Base-by-base conservation (phyloP, 2,888 invertebrate genomes). In the Platycheirus rosarum region DNA sequence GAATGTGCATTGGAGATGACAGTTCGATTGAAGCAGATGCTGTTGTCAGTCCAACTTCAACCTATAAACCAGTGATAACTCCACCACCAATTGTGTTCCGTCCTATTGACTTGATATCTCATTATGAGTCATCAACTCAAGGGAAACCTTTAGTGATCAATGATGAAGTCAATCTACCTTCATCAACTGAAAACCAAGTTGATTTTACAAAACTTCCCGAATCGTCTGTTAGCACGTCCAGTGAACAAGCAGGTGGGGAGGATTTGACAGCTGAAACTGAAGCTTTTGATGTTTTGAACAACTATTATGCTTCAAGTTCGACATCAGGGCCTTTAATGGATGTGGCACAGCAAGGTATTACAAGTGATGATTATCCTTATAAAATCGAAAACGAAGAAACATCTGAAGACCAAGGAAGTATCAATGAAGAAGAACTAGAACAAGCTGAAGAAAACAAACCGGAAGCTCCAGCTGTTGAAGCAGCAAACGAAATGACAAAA, bases 1-100 rank as follows among this genome's bases (percentile, higher is more conserved):
- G 94, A 85, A 92, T 92, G 84, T 95, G 95, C 90, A 89, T 94
- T 68, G 86, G 87, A 42, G 70, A 82, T 9, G 68, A 32, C 3
- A 82, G 68, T 51, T 60, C 65, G 1, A 57, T 85, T 85, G 57
- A 76, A 46, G 69, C 84, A 23, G 51, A 78, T 85, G 76, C 84
- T 84, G 44, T 69, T 75, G 29, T 86, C 84, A 55, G 66, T 84
- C 14, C 29, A 85, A 8, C 86, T 75, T 37, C 79, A 35, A 63
- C 69, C 14, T 57, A 87, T 84, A 65, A 85, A 0, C 71, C 85
- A 42, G 84, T 80, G 26, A 84, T 80, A 60, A 87, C 85, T 13
- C 86, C 85, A 14, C 86, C 84, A 7, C 77, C 86, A 2, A 76
- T 80, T 14, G 71, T 75, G 1, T 71, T 79, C 66, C 62, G 70